phyloP scores from a whole-genome alignment of 2,888 invertebrate genomes.

The Meta bourneti region DNA sequence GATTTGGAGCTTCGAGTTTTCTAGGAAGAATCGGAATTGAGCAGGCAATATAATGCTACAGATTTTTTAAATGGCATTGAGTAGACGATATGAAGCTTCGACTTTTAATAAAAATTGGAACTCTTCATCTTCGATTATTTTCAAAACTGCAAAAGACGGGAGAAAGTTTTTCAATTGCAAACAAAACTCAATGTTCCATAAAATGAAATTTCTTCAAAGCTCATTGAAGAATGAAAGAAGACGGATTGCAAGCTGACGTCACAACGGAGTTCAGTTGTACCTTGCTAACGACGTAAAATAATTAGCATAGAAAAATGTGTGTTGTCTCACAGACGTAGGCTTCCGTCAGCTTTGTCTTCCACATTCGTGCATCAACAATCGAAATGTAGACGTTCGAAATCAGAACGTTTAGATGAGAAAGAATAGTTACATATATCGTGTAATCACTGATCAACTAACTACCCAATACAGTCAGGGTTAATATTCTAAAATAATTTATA shows the following conservation, averaged over 20 bases:
- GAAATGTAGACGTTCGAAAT: background rate
- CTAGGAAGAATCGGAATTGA: background rate
- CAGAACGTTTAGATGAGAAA: background rate
- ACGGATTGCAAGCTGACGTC: constrained; percentile 15
- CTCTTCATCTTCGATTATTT: too few species aligned
- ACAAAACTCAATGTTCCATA: background rate
- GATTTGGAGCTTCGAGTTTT: background rate
- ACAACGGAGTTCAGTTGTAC: background rate
- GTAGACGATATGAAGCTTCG: background rate
- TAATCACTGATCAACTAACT: background rate
- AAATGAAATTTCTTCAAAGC: background rate
- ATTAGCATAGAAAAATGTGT: background rate
- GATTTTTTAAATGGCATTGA: background rate
- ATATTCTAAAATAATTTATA: background rate
- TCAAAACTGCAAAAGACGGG: background rate
- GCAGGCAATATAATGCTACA: background rate
- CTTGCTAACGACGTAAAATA: background rate
- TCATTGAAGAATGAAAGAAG: background rate
- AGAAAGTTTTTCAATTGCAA: background rate
- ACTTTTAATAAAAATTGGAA: too few species aligned
- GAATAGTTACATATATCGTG: background rate
- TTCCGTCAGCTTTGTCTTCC: constrained; percentile 49
- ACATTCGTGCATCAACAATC: constrained; percentile 45
- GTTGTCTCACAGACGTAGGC: constrained; percentile 2
- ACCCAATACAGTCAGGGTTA: background rate